Evolutionary conservation across 2,113 vertebrate genomes (phyloP), one percentile per base, ranked within the genome.

Genomic region (Azemiops feae): DNA sequence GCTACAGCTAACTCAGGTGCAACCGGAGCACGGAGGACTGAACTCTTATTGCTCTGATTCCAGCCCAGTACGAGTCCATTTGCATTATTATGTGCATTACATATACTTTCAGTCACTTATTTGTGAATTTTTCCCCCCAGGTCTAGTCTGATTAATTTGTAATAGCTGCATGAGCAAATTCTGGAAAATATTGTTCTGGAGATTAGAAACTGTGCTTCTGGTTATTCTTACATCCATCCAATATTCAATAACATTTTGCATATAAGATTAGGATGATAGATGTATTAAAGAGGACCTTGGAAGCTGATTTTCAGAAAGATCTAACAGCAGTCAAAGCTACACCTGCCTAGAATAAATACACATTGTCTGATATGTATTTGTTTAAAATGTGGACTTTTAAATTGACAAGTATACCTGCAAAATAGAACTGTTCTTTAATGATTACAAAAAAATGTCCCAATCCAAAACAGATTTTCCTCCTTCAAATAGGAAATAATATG

Each of bases 1-100:
- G 97, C 97, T 97, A 97, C 97, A 97, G 97, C 97, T 92, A 98
- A 97, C 96, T 97, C 98, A 98, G 98, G 97, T 98, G 97, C 97
- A 97, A 97, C 97, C 96, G 96, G 97, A 97, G 97, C 98, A 97
- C 97, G 97, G 96, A 96, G 97, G 94, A 95, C 97, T 97, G 96
- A 97, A 96, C 97, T 96, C 97, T 94, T 94, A 96, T 91, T 95
- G 96, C 98, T 96, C 96, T 89, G 97, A 97, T 97, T 98, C 97
- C 97, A 97, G 96, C 96, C 97, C 97, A 97, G 96, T 93, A 95
- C 95, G 93, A 95, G 94, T 93, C 96, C 95, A 95, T 96, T 96
- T 96, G 96, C 96, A 96, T 96, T 94, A 97, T 96, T 96, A 96
- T 96, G 95, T 97, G 96, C 96, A 96, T 93, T 94, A 96, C 96